Evolutionary conservation across 1,140 invertebrate species (phyloP).

Genomic region (Camponotus pennsylvanicus): DNA sequence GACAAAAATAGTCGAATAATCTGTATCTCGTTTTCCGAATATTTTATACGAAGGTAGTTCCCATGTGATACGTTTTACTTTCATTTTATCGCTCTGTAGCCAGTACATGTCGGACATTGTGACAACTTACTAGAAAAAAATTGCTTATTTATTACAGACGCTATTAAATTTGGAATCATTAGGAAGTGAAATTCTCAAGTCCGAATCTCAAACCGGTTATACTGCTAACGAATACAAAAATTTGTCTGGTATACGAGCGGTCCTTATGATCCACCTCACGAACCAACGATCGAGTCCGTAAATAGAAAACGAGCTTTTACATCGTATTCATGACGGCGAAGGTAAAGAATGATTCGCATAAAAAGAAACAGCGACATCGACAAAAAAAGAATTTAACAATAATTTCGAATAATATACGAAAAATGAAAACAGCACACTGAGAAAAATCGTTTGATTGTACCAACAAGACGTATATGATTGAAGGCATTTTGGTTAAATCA

Average conservation of each 20-base stretch:
- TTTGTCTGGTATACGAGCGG: background rate
- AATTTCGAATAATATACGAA: background rate
- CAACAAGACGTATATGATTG: background rate
- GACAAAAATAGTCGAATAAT: conserved; percentile 16
- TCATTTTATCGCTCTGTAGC: background rate
- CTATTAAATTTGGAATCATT: conserved; percentile 48
- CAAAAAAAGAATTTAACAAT: conserved; percentile 4
- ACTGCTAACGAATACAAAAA: conserved; percentile 59
- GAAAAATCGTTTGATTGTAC: background rate
- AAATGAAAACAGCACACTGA: background rate
- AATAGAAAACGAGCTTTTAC: conserved; percentile 39
- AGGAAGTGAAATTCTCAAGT: conserved; percentile 67
- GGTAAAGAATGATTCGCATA: background rate
- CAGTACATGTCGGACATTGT: background rate
- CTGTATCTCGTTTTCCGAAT: conserved; percentile 55
- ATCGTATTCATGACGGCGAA: too few species aligned
- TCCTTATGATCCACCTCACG: conserved; percentile 57
- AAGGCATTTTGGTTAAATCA: too few species aligned
- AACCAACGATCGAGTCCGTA: conserved; percentile 13
- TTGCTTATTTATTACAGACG: conserved; percentile 20
- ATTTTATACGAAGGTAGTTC: conserved; percentile 32
- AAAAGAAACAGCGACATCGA: background rate
- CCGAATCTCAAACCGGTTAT: conserved; percentile 32
- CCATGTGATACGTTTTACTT: conserved; percentile 22
- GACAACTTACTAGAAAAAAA: background rate